These are phyloP conservation scores for Sepiola atlantica DNA, from an alignment of 2,888 invertebrate species.

Conservation along the genomic window DNA sequence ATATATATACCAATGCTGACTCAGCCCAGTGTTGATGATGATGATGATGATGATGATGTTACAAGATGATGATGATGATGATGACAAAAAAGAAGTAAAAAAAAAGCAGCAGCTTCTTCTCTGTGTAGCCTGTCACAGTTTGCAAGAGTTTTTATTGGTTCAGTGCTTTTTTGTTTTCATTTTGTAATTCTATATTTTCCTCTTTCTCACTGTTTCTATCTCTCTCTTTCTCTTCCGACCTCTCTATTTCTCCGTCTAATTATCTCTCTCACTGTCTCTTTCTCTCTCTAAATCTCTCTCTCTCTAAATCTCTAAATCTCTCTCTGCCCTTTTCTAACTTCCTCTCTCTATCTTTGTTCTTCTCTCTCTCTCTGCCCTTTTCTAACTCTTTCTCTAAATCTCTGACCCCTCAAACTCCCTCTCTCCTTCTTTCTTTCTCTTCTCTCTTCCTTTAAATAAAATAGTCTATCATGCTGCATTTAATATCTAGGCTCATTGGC, in stretches of 20 bases:
- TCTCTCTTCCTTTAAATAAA: neutral
- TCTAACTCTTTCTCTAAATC: neutral
- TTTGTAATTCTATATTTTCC: neutral
- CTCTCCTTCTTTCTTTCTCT: neutral
- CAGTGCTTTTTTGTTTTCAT: constrained; percentile 34
- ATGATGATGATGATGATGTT: neutral
- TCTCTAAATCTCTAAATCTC: too few relatives aligned
- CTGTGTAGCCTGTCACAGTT: constrained; percentile 40
- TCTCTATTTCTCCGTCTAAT: neutral
- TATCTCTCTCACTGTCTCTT: neutral
- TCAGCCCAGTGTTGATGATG: constrained; percentile 14
- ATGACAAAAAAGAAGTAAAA: neutral
- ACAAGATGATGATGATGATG: constrained; percentile 24
- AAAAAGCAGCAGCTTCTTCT: neutral
- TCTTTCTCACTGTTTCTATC: neutral
- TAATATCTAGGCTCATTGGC: constrained; percentile 10
- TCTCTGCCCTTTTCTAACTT: too few relatives aligned
- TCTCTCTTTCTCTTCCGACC: too few relatives aligned
- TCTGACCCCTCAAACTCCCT: neutral
- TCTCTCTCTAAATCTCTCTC: neutral
- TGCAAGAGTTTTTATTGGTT: constrained; percentile 43
- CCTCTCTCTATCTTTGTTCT: constrained; percentile 37
- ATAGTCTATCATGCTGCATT: constrained; percentile 32
- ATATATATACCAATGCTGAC: neutral
- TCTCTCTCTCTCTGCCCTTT: neutral